Percentiles rank a stretch among this genome's conserved stretches.
Conservation (phyloP, 2,113 vertebrate species). For the Amazona vittata region DNA sequence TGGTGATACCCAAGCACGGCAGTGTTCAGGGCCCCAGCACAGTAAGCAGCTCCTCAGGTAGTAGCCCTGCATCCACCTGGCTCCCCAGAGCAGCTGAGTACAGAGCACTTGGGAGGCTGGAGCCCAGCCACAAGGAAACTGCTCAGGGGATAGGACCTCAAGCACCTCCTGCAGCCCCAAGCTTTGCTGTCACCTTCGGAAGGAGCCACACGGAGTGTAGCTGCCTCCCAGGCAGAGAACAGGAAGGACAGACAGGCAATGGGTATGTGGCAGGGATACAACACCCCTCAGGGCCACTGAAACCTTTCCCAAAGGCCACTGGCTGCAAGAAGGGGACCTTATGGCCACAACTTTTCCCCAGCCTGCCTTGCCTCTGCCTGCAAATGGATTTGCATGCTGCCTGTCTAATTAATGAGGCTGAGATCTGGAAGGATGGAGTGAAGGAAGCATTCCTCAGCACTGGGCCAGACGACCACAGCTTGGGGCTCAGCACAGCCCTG, state of each 20-base stretch:
- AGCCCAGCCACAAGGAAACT: neutral
- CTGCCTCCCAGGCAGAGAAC: neutral
- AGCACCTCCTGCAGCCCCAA: neutral
- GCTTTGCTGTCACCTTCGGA: neutral
- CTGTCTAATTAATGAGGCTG: neutral
- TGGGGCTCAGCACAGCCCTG: neutral
- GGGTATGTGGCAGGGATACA: neutral
- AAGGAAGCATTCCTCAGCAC: neutral
- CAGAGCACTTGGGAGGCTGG: neutral
- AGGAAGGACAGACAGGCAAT: neutral
- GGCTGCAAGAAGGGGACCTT: neutral
- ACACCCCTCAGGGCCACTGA: accelerated
- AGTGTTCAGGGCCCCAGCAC: neutral
- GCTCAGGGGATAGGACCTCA: neutral
- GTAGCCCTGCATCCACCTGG: neutral
- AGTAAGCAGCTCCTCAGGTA: neutral
- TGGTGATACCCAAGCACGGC: neutral
- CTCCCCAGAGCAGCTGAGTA: neutral
- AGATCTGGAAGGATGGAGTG: neutral
- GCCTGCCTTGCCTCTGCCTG: neutral
- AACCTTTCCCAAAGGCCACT: neutral
- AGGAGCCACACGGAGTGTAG: neutral
- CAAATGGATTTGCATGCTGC: neutral
- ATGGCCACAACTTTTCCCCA: neutral
- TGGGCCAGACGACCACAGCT: neutral